phyloP scores from a whole-genome alignment of 2,797 vertebrate species.

The Phrynocephalus forsythii region DNA sequence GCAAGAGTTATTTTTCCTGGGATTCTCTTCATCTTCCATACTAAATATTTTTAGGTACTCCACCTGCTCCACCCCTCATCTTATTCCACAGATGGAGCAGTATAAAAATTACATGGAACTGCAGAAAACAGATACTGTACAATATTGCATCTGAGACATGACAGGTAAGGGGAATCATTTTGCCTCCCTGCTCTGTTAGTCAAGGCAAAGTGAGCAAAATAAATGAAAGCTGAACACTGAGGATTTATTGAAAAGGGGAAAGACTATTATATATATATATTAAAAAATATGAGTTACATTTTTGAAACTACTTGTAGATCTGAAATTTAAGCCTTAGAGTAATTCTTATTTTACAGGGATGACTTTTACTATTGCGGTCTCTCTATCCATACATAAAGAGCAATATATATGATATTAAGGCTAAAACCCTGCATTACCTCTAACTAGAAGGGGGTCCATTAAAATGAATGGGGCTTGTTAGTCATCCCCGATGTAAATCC shows the following conservation, averaged over 20 bases:
- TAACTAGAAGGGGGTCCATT: not conserved
- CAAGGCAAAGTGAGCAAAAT: not conserved
- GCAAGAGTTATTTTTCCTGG: not conserved
- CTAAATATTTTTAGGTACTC: not conserved
- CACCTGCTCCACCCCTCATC: not conserved
- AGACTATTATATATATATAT: not conserved
- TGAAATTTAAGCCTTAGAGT: not conserved
- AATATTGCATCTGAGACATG: not conserved
- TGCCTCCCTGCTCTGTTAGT: not conserved
- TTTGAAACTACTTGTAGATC: not conserved
- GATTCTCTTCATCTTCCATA: constrained; percentile 4
- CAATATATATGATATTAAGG: not conserved
- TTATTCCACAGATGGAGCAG: not conserved
- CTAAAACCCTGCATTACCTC: not conserved
- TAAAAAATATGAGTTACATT: not conserved
- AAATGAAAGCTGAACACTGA: not conserved
- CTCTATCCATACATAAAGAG: not conserved
- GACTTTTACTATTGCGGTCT: not conserved
- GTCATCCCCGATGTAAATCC: too few species aligned
- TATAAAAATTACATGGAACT: constrained; percentile 28
- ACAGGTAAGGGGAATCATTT: not conserved
- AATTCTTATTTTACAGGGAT: not conserved
- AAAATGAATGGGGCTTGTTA: too few species aligned
- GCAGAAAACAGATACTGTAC: not conserved
- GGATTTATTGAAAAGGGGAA: not conserved